Evolutionary conservation across 2,888 invertebrate species (phyloP).

Genomic region (Dryococelus australis): DNA sequence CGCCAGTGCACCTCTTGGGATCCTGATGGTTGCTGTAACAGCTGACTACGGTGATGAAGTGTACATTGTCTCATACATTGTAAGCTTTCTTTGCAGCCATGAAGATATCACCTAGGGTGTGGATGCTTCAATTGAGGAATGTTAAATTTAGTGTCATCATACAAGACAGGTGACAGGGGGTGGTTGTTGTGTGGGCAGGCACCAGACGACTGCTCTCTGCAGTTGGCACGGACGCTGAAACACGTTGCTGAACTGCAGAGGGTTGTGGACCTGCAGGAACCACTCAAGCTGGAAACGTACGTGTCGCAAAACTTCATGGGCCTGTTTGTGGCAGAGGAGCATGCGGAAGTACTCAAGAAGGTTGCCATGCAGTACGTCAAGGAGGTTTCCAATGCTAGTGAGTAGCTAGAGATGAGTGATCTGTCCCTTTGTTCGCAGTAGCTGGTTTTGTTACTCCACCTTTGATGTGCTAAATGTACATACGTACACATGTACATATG

Average conservation of each 20-base stretch:
- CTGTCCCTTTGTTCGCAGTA: conserved; percentile 13
- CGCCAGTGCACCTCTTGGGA: too few relatives aligned
- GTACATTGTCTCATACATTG: too few relatives aligned
- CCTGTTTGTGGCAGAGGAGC: conserved; percentile 82
- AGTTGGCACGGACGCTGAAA: conserved; percentile 74
- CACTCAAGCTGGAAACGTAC: conserved; percentile 74
- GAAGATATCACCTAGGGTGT: too few relatives aligned
- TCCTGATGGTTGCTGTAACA: too few relatives aligned
- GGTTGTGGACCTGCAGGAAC: conserved; percentile 58
- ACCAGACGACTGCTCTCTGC: conserved; percentile 75
- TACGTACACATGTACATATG: too few relatives aligned
- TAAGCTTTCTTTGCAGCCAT: too few relatives aligned
- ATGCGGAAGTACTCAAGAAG: conserved; percentile 80
- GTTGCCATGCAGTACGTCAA: conserved; percentile 82
- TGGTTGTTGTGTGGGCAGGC: conserved; percentile 62
- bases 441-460: background rate
- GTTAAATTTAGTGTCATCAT: too few relatives aligned
- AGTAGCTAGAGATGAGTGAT: conserved; percentile 55
- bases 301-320: conserved; percentile 92
- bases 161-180: background rate
- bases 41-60: too few relatives aligned
- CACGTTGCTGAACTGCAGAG: conserved; percentile 69
- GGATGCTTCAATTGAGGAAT: too few relatives aligned
- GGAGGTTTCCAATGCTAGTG: conserved; percentile 78
- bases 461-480: too few relatives aligned